phyloP scores from a whole-genome alignment of 2,888 invertebrate species.

The Tridacna crocea region DNA sequence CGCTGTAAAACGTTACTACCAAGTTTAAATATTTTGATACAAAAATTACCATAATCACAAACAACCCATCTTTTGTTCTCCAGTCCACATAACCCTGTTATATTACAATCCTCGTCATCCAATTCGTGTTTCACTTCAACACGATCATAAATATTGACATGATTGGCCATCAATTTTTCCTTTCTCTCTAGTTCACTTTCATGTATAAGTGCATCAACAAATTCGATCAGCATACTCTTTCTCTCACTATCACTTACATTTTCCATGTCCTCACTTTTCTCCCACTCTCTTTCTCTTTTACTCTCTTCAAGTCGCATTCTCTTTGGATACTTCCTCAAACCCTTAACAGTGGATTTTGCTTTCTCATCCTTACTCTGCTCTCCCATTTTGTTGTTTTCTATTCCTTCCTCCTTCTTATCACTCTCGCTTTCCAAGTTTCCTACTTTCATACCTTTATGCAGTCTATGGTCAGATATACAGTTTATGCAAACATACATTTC shows the following conservation, averaged over 20 bases:
- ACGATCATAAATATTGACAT: background rate
- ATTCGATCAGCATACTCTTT: background rate
- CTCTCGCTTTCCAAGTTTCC: no score
- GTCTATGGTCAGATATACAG: background rate
- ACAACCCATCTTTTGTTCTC: background rate
- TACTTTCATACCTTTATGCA: background rate
- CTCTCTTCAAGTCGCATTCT: no score
- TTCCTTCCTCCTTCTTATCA: no score
- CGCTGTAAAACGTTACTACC: background rate
- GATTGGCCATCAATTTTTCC: background rate
- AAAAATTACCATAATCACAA: background rate
- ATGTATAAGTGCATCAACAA: background rate
- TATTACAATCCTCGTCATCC: background rate
- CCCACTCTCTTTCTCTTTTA: no score
- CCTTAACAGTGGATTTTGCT: no score
- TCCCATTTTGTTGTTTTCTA: no score
- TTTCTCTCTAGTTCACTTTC: background rate
- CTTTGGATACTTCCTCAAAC: no score
- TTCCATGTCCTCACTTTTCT: background rate
- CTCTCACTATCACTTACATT: background rate
- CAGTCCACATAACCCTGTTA: background rate
- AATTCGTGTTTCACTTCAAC: slow-evolving; percentile 1
- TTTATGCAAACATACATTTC: background rate
- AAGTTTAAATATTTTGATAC: background rate
- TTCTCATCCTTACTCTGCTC: no score